Evolutionary conservation across 2,888 invertebrate species (phyloP).

Genomic region (Eumerus sabulonum): DNA sequence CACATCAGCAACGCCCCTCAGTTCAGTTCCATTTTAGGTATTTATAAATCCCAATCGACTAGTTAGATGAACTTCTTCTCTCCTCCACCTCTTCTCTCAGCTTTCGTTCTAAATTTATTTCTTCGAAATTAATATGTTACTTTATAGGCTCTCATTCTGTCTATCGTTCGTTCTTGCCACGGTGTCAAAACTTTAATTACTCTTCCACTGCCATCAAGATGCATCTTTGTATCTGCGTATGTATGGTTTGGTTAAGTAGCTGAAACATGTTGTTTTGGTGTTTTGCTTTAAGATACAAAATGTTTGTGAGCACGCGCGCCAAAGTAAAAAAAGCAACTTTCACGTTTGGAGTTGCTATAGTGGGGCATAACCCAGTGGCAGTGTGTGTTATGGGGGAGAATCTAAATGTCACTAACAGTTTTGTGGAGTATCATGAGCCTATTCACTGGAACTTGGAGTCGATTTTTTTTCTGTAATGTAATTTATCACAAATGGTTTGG

Average conservation of each 20-base stretch:
- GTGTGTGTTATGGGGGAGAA: slow-evolving; percentile 14
- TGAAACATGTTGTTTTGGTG: slow-evolving; percentile 44
- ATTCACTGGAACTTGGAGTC: slow-evolving; percentile 7
- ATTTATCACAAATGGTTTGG: slow-evolving; percentile 57
- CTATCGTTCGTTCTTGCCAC: not conserved
- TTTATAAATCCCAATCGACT: slow-evolving; percentile 21
- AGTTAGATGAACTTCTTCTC: slow-evolving; percentile 28
- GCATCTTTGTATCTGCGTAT: slow-evolving; percentile 22
- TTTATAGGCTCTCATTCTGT: too few relatives aligned
- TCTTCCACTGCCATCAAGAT: not conserved
- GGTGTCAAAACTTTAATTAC: slow-evolving; percentile 50
- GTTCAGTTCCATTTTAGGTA: slow-evolving; percentile 24
- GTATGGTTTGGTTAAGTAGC: slow-evolving; percentile 1
- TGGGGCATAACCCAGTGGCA: slow-evolving; percentile 35
- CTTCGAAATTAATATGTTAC: too few relatives aligned
- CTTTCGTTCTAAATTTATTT: slow-evolving; percentile 29
- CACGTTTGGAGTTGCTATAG: slow-evolving; percentile 52
- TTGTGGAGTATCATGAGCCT: not conserved
- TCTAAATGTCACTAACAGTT: slow-evolving; percentile 41
- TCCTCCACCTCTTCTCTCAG: not conserved
- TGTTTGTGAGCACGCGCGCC: slow-evolving; percentile 36
- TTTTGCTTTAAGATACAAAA: slow-evolving; percentile 13
- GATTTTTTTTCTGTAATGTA: slow-evolving; percentile 7
- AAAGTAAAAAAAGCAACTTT: slow-evolving; percentile 39
- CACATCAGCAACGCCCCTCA: slow-evolving; percentile 17